phyloP scores from a whole-genome alignment of 2,113 vertebrate genomes.

The Zapus hudsonius region DNA sequence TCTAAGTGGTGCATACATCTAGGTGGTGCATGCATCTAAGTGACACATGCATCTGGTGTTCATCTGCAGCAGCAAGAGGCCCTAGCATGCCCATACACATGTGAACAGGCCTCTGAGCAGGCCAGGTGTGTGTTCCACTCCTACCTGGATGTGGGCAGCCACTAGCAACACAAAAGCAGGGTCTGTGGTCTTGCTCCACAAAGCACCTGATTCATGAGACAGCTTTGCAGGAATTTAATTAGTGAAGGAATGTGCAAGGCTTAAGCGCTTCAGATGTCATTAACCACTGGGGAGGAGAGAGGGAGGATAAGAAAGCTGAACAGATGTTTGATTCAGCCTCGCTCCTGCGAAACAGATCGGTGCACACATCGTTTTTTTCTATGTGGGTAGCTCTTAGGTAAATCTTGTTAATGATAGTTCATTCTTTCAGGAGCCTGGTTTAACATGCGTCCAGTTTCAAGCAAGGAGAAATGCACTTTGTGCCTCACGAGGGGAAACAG shows the following conservation, averaged over 20 bases:
- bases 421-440: conserved; percentile 67
- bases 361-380: conserved; percentile 57
- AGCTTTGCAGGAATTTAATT: conserved; percentile 78
- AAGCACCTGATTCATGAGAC: conserved; percentile 77
- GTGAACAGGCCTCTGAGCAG: not conserved
- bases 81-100: too few species aligned
- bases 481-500: conserved; percentile 4
- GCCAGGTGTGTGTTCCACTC: not conserved
- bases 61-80: too few species aligned
- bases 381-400: conserved; percentile 69
- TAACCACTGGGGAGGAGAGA: conserved; percentile 45
- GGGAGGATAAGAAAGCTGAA: conserved; percentile 1
- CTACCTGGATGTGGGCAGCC: not conserved
- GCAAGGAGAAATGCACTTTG: conserved; percentile 26
- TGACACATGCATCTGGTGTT: too few species aligned
- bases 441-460: conserved; percentile 41
- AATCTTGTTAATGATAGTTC: conserved; percentile 72
- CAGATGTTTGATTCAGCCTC: conserved; percentile 71
- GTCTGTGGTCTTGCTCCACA: conserved; percentile 67
- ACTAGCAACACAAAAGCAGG: conserved; percentile 33
- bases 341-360: conserved; percentile 47
- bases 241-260: conserved; percentile 69
- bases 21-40: too few species aligned
- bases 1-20: too few species aligned
- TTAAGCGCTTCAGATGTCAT: conserved; percentile 64